Conservation (phyloP, 2,888 invertebrate species). For the Drosophila melanosoma region DNA sequence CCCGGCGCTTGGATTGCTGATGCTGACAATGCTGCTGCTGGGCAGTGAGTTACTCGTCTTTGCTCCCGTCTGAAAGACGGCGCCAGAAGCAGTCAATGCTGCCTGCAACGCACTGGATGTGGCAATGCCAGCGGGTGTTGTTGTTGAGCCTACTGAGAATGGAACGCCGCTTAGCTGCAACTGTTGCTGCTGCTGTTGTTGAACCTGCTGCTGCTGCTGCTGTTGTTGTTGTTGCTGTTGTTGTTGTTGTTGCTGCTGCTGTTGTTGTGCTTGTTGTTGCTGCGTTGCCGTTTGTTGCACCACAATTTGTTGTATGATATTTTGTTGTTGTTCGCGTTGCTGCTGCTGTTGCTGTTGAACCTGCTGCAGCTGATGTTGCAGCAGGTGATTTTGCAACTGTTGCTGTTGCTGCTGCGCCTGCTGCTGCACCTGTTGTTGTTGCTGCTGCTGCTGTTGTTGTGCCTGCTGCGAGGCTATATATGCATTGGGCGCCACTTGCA, state of each 20-base stretch:
- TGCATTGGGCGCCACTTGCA: slow-evolving; percentile 83
- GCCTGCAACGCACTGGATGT: slow-evolving; percentile 77
- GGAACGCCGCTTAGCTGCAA: slow-evolving; percentile 81
- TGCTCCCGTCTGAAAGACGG: slow-evolving; percentile 85
- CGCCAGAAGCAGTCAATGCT: slow-evolving; percentile 84
- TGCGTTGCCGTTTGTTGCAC: slow-evolving; percentile 74
- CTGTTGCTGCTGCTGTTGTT: slow-evolving; percentile 61
- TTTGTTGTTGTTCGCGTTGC: slow-evolving; percentile 73
- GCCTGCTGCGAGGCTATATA: slow-evolving; percentile 86
- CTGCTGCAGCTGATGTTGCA: slow-evolving; percentile 84
- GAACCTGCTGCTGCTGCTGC: slow-evolving; percentile 65
- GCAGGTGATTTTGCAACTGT: slow-evolving; percentile 74
- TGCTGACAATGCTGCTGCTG: slow-evolving; percentile 84
- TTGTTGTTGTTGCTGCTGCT: slow-evolving; percentile 67
- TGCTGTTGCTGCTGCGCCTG: slow-evolving; percentile 76
- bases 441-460: slow-evolving; percentile 79
- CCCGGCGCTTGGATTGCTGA: slow-evolving; percentile 79
- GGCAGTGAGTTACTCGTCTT: slow-evolving; percentile 74
- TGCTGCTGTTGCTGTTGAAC: slow-evolving; percentile 84
- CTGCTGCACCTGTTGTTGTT: slow-evolving; percentile 74
- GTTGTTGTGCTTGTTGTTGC: slow-evolving; percentile 69
- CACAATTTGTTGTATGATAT: slow-evolving; percentile 55
- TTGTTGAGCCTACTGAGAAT: slow-evolving; percentile 81
- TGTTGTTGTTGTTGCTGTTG: slow-evolving; percentile 72
- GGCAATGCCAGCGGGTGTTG: slow-evolving; percentile 81